These are phyloP conservation scores for Sphenodon punctatus DNA, from an alignment of 2,797 vertebrate genomes.

Conservation along the genomic window DNA sequence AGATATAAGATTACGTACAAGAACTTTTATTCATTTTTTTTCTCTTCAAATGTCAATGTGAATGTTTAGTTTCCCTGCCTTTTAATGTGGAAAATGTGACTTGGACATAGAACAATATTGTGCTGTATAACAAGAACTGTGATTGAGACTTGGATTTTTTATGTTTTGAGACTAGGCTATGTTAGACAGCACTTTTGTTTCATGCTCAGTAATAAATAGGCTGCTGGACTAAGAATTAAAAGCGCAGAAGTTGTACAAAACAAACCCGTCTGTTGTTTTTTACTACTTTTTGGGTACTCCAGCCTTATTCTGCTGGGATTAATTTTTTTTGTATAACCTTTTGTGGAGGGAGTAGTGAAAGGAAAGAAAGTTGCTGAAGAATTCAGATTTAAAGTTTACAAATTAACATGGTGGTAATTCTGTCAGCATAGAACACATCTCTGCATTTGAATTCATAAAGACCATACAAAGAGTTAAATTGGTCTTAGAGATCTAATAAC, in stretches of 20 bases:
- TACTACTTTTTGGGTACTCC: background rate
- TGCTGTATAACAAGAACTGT: no score
- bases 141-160: background rate
- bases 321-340: background rate
- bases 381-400: background rate
- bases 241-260: background rate
- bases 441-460: background rate
- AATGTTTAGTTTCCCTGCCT: no score
- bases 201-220: background rate
- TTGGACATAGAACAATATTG: no score
- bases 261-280: background rate
- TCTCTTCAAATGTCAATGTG: background rate
- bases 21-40: background rate
- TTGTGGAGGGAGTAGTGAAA: background rate
- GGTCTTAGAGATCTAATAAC: no score
- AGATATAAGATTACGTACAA: constrained; percentile 1
- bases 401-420: background rate
- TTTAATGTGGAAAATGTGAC: background rate
- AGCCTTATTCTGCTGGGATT: background rate
- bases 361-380: background rate
- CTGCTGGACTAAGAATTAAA: background rate
- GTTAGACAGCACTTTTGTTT: background rate
- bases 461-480: background rate
- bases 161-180: background rate
- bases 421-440: background rate